A percentile compares a stretch with the other conserved stretches of the same genome.
phyloP scores from a whole-genome alignment of 2,888 invertebrate genomes.

The Tenthredo mesomela region DNA sequence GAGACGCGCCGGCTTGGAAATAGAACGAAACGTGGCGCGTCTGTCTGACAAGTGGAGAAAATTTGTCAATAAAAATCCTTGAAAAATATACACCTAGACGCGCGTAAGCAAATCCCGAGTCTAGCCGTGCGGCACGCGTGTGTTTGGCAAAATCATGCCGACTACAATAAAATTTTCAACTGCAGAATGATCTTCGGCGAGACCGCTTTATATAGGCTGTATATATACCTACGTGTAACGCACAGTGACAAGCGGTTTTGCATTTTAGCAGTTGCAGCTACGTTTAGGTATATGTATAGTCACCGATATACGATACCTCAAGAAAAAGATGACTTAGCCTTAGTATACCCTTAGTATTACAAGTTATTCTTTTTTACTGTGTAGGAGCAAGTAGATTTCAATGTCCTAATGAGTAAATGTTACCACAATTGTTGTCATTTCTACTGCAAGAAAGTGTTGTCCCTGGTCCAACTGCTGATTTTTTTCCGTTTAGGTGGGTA shows the following conservation, averaged over 20 bases:
- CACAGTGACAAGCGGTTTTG: neutral
- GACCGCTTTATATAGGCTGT: too few species aligned
- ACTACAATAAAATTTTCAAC: neutral
- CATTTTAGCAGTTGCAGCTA: neutral
- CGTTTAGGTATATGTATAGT: too few species aligned
- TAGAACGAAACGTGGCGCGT: constrained; percentile 34
- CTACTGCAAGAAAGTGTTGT: too few species aligned
- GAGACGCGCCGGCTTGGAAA: constrained; percentile 37
- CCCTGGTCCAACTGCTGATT: too few species aligned
- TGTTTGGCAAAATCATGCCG: neutral
- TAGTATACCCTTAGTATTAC: too few species aligned
- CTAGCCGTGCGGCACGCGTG: neutral
- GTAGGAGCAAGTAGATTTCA: too few species aligned
- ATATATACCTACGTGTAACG: neutral
- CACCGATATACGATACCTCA: neutral
- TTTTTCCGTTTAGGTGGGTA: too few species aligned
- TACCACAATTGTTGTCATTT: too few species aligned
- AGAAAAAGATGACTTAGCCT: neutral
- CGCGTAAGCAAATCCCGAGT: neutral
- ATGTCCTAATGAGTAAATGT: too few species aligned
- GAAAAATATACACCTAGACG: constrained; percentile 2
- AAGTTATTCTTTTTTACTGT: too few species aligned
- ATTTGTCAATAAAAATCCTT: constrained; percentile 42
- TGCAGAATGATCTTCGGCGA: neutral
- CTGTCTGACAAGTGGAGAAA: constrained; percentile 35